phyloP scores from a whole-genome alignment of 2,888 invertebrate genomes.

The Phengaris arion region DNA sequence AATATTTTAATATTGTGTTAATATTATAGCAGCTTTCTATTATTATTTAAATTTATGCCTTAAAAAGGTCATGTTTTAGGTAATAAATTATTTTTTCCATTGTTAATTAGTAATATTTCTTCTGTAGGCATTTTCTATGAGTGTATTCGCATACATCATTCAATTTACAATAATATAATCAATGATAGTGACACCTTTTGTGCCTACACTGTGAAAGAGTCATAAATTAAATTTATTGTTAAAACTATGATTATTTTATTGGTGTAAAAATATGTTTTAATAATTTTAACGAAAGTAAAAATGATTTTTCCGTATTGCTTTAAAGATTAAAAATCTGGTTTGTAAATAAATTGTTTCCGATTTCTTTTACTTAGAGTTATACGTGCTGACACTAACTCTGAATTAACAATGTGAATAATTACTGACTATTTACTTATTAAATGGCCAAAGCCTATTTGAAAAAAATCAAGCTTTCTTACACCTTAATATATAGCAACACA shows the following conservation, averaged over 20 bases:
- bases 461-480: too few relatives aligned
- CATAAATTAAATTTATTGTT: not conserved
- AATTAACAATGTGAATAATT: too few relatives aligned
- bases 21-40: not conserved
- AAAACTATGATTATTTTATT: not conserved
- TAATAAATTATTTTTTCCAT: not conserved
- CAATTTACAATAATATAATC: not conserved
- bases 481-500: too few relatives aligned
- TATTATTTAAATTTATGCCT: conserved; percentile 4
- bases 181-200: not conserved
- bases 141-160: not conserved
- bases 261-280: not conserved
- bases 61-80: not conserved
- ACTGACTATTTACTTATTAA: too few relatives aligned
- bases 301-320: too few relatives aligned
- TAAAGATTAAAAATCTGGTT: too few relatives aligned
- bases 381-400: too few relatives aligned
- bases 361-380: too few relatives aligned
- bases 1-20: not conserved
- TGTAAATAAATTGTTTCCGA: too few relatives aligned
- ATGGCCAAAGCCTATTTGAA: too few relatives aligned
- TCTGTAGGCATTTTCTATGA: not conserved
- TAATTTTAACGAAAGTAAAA: not conserved
- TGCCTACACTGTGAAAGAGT: not conserved
- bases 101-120: not conserved